Percentiles rank a stretch among this genome's conserved stretches.
Evolutionary conservation across 2,797 vertebrate species (phyloP).

Genomic region (Thripadectes ignobilis): DNA sequence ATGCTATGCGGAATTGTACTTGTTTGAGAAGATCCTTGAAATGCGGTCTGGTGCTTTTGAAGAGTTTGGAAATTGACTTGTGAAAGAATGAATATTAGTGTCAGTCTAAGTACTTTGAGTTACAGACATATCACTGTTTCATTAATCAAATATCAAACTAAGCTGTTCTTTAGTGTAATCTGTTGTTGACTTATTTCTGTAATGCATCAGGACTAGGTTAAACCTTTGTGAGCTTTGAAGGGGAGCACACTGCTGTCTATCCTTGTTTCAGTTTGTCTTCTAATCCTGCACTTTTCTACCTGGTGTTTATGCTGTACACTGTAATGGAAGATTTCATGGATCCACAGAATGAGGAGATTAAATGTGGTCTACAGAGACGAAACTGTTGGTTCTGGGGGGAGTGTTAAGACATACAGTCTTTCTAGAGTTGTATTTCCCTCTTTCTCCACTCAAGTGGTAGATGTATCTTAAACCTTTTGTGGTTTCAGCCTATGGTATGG

Average conservation of each 20-base stretch:
- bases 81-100: neutral
- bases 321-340: neutral
- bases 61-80: neutral
- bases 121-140: neutral
- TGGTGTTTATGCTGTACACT: rapidly evolving
- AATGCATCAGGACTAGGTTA: neutral
- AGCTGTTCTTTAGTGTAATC: neutral
- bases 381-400: neutral
- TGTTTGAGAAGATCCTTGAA: neutral
- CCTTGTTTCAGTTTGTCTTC: neutral
- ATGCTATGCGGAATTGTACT: neutral
- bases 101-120: neutral
- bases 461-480: neutral
- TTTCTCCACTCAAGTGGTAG: neutral
- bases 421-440: neutral
- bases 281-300: neutral
- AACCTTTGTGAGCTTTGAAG: neutral
- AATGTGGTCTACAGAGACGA: neutral
- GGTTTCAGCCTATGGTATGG: rapidly evolving
- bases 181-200: neutral
- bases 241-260: neutral
- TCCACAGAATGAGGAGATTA: neutral
- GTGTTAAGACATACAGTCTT: neutral
- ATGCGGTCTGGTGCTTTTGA: neutral
- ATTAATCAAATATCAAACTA: neutral